Conservation (phyloP, 2,888 invertebrate genomes). For the Abscondita cerata region DNA sequence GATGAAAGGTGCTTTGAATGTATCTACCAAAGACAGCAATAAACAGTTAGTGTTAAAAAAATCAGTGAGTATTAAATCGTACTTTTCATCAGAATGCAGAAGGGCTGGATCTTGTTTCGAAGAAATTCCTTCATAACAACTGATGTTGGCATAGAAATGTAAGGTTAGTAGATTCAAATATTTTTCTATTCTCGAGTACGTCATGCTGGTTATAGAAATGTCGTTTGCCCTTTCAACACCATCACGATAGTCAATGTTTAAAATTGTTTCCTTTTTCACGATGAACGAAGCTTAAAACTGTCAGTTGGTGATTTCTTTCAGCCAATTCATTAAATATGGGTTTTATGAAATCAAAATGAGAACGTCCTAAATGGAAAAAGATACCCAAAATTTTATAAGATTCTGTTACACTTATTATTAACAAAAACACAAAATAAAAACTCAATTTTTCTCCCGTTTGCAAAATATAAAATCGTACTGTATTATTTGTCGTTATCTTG, state of each 20-base stretch:
- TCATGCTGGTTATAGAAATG: neutral
- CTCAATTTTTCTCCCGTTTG: neutral
- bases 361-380: slow-evolving; percentile 73
- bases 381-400: slow-evolving; percentile 65
- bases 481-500: no score
- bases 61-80: slow-evolving; percentile 73
- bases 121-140: slow-evolving; percentile 24
- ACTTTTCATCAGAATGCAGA: slow-evolving; percentile 55
- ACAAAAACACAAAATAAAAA: neutral
- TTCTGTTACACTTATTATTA: neutral
- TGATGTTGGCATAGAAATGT: neutral
- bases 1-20: slow-evolving; percentile 64
- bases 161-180: neutral
- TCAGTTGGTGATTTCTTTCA: slow-evolving; percentile 69
- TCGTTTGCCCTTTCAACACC: neutral
- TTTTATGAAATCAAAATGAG: slow-evolving; percentile 72
- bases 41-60: slow-evolving; percentile 77
- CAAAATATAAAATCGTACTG: neutral
- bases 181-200: slow-evolving; percentile 3
- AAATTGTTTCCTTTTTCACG: slow-evolving; percentile 63
- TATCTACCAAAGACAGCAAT: slow-evolving; percentile 65
- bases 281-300: slow-evolving; percentile 72
- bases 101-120: slow-evolving; percentile 43
- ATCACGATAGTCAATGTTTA: slow-evolving; percentile 60
- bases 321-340: slow-evolving; percentile 68